Evolutionary conservation across 2,797 vertebrate species (phyloP).

Genomic region (Acrossocheilus fasciatus): DNA sequence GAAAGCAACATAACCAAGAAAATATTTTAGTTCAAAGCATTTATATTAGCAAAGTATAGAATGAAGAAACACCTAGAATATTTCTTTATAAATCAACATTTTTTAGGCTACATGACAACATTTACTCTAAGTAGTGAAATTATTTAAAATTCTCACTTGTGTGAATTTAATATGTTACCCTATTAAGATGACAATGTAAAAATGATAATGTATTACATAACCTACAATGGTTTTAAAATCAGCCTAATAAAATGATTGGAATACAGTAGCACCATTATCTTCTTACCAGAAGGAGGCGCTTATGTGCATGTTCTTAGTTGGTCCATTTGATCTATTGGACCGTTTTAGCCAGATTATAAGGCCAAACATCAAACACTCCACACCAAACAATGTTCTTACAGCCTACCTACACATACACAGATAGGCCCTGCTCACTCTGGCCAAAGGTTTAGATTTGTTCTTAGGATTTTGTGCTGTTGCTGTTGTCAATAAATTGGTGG

Average conservation of each 20-base stretch:
- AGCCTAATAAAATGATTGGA: not conserved
- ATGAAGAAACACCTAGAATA: not conserved
- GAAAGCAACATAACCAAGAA: not conserved
- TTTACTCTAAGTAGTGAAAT: not conserved
- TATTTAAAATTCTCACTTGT: not conserved
- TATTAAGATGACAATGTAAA: not conserved
- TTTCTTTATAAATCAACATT: not conserved
- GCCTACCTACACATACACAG: not conserved
- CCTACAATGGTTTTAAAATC: not conserved
- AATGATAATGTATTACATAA: not conserved
- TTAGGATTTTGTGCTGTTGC: not conserved
- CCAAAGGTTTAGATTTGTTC: not conserved
- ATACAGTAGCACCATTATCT: not conserved
- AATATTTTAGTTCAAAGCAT: not conserved
- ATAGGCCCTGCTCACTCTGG: not conserved
- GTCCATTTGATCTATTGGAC: constrained; percentile 3
- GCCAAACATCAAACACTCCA: constrained; percentile 34
- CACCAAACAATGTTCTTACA: constrained; percentile 38
- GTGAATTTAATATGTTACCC: not conserved
- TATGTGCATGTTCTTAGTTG: not conserved
- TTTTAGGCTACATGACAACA: too few species aligned
- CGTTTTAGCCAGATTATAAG: constrained; percentile 31
- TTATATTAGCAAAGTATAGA: not conserved
- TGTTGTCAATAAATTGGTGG: not conserved
- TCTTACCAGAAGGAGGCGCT: constrained; percentile 5